Percentiles rank a stretch among this genome's conserved stretches.
Evolutionary conservation across 2,888 invertebrate genomes (phyloP).

Genomic region (Polydrusus tereticollis): DNA sequence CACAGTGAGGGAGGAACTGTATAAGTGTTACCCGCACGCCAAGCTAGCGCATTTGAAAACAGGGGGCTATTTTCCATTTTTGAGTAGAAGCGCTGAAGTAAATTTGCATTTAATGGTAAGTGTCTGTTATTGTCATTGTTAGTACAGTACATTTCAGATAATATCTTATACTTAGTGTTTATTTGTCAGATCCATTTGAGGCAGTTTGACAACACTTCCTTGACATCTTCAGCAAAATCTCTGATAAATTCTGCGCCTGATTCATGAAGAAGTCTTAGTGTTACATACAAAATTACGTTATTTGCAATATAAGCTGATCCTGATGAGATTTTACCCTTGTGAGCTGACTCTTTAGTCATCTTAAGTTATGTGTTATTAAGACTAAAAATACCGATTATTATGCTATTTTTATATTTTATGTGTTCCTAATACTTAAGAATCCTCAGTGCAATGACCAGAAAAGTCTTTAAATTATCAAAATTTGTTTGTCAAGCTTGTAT

Average conservation of each 20-base stretch:
- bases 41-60: slow-evolving; percentile 89
- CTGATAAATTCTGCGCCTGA: slow-evolving; percentile 58
- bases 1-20: slow-evolving; percentile 83
- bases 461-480: too few relatives aligned
- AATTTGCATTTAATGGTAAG: slow-evolving; percentile 87
- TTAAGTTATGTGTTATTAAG: too few relatives aligned
- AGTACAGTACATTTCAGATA: too few relatives aligned
- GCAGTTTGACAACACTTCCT: slow-evolving; percentile 76
- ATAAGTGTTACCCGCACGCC: slow-evolving; percentile 88
- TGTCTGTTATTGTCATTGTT: too few relatives aligned
- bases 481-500: neutral
- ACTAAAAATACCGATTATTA: too few relatives aligned
- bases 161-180: too few relatives aligned
- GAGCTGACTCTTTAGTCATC: too few relatives aligned
- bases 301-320: too few relatives aligned
- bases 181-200: slow-evolving; percentile 76
- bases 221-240: slow-evolving; percentile 72
- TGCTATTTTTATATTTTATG: too few relatives aligned
- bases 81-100: slow-evolving; percentile 89
- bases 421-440: too few relatives aligned
- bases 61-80: slow-evolving; percentile 92
- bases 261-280: slow-evolving; percentile 22
- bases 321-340: too few relatives aligned
- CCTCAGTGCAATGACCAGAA: too few relatives aligned
- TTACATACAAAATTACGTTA: neutral